Percentiles rank a stretch among this genome's conserved stretches.
These are phyloP conservation scores for Drosophila neotestacea DNA, from an alignment of 2,888 invertebrate species.

Conservation along the genomic window DNA sequence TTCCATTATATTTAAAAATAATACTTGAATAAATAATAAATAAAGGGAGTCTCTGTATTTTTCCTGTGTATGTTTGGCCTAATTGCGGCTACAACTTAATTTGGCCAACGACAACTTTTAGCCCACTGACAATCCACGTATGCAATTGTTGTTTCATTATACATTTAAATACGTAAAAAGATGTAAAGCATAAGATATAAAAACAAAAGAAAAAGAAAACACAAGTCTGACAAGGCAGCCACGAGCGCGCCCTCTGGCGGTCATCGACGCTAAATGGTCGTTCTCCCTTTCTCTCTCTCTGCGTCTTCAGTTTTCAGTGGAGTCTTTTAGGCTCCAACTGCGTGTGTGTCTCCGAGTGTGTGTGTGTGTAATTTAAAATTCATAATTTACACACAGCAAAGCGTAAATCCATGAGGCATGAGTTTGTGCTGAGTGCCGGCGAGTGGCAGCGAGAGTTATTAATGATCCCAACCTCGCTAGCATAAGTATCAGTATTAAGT, in stretches of 20 bases:
- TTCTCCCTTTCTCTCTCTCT: not conserved
- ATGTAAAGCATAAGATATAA: not conserved
- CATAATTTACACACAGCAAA: conserved; percentile 68
- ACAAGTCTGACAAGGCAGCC: conserved; percentile 37
- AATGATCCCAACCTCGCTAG: conserved; percentile 58
- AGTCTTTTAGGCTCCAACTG: conserved; percentile 9
- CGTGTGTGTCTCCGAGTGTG: conserved; percentile 11
- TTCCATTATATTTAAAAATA: too few species aligned
- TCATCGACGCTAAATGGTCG: conserved; percentile 51
- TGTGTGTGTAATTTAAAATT: conserved; percentile 68
- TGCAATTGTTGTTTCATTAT: conserved; percentile 28
- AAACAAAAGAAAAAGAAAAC: not conserved
- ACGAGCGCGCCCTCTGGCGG: conserved; percentile 58
- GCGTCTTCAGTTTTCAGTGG: not conserved
- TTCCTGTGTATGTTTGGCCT: not conserved
- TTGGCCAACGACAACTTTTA: conserved; percentile 4
- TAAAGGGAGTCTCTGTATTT: too few species aligned
- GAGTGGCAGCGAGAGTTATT: conserved; percentile 67
- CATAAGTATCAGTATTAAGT: conserved; percentile 20
- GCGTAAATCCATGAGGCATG: conserved; percentile 53
- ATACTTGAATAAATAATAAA: too few species aligned
- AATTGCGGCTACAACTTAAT: conserved; percentile 54
- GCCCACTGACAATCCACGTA: not conserved
- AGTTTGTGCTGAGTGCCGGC: conserved; percentile 71
- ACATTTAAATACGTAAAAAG: conserved; percentile 6